phyloP scores from a whole-genome alignment of 2,113 vertebrate species.

The Pipa parva region DNA sequence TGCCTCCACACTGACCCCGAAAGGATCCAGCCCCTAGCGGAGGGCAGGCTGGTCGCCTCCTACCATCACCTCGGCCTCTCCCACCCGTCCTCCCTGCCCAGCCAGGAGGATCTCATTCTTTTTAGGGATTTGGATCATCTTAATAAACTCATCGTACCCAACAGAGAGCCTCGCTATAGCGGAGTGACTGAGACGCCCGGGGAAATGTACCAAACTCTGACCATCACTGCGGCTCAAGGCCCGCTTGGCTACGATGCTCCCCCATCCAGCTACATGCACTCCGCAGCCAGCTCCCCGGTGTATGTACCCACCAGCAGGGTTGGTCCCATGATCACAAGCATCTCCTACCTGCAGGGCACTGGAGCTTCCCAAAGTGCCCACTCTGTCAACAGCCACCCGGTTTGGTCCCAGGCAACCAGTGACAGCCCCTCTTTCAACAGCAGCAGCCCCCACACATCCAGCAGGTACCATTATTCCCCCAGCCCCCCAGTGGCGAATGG shows the following conservation, averaged over 20 bases:
- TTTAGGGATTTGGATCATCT: constrained; percentile 92
- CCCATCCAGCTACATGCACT: constrained; percentile 82
- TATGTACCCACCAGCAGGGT: constrained; percentile 93
- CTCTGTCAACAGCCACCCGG: constrained; percentile 66
- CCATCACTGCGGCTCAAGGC: constrained; percentile 79
- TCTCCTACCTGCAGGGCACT: constrained; percentile 80
- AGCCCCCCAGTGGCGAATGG: constrained; percentile 87
- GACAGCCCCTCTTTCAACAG: constrained; percentile 64
- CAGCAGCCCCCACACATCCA: constrained; percentile 74
- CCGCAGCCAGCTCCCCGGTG: constrained; percentile 83
- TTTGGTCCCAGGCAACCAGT: constrained; percentile 76
- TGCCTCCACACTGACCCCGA: constrained; percentile 51
- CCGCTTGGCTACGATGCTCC: constrained; percentile 82
- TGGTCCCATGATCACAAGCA: constrained; percentile 85
- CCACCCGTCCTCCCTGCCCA: constrained; percentile 57
- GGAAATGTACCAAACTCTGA: constrained; percentile 95
- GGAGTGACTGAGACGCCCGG: constrained; percentile 71
- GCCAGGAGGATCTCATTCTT: constrained; percentile 83
- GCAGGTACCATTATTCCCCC: constrained; percentile 84
- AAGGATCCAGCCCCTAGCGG: constrained; percentile 47
- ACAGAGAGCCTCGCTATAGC: constrained; percentile 79
- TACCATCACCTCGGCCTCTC: constrained; percentile 50
- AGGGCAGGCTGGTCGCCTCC: constrained; percentile 52
- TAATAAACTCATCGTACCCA: constrained; percentile 85
- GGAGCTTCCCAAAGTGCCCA: constrained; percentile 75